Evolutionary conservation across 2,797 vertebrate species (phyloP), one percentile per base, ranked within the genome.

Genomic region (Coreius guichenoti): DNA sequence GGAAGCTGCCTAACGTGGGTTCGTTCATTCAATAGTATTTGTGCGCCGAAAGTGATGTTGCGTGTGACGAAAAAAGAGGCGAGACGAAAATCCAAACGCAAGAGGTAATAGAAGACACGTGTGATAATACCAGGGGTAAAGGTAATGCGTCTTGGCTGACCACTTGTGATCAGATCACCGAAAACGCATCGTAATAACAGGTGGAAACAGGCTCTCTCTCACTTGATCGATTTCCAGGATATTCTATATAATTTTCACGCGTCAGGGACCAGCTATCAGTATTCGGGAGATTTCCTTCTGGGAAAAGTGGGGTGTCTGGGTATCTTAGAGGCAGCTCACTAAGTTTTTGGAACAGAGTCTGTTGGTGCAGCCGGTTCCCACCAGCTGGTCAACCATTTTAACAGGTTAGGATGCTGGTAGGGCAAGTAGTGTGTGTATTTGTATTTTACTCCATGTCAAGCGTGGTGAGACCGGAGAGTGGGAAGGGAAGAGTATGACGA

Each of bases 401-500:
- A 58, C 49, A 58, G n/a, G 73, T 83, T 43, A 76, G 58, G 47
- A 33, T 84, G 82, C 88, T 87, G 65, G 76, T 49, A 73, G 43
- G 80, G 65, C 51, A 67, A 81, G 68, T 63, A 54, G 43, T 47
- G 70, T 84, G 33, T 11, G 84, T 82, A 31, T 84, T 61, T 75
- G 51, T 81, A 36, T 79, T n/a, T 73, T 63, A 49, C 65, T 88
- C 87, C 75, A 79, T 13, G 58, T 75, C 36, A 65, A 69, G n/a
- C 67, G 47, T 31, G 26, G 39, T 81, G 72, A 45, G 39, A 61
- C 75, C 31, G 29, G 33, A 78, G 67, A 75, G 29, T 61, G 56
- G 80, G 82, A 77, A 72, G 72, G 78, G 67, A 58, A 84, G 36
- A 39, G 51, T 65, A 9, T 84, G 87, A 87, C 58, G 85, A 90